phyloP scores from a whole-genome alignment of 2,888 invertebrate genomes.

The Chrysolina haemoptera region DNA sequence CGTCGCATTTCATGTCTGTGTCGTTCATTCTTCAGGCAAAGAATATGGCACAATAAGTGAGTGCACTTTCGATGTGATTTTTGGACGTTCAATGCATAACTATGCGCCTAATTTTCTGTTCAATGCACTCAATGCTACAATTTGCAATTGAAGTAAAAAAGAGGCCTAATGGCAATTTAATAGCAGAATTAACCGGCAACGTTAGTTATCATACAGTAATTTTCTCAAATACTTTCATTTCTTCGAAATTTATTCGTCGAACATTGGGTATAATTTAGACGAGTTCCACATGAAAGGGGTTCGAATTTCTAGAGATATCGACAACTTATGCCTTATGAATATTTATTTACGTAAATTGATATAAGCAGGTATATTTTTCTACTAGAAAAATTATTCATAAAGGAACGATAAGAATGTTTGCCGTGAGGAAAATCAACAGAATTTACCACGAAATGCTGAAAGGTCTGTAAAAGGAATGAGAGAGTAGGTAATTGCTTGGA shows the following conservation, averaged over 20 bases:
- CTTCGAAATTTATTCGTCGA: neutral
- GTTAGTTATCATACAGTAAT: neutral
- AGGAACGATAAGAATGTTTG: neutral
- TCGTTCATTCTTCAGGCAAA: too few species aligned
- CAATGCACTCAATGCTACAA: too few species aligned
- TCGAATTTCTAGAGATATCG: slow-evolving; percentile 20
- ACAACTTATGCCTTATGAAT: slow-evolving; percentile 21
- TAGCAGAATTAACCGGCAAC: neutral
- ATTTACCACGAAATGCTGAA: slow-evolving; percentile 10
- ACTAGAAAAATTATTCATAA: slow-evolving; percentile 17
- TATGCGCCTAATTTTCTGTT: too few species aligned
- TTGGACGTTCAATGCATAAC: too few species aligned
- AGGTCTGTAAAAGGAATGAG: neutral
- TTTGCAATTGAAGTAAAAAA: too few species aligned
- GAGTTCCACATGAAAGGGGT: slow-evolving; percentile 19
- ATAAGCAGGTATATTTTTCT: slow-evolving; percentile 20
- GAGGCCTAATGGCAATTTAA: neutral
- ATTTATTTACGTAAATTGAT: slow-evolving; percentile 22
- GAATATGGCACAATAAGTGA: too few species aligned
- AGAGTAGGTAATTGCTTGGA: neutral
- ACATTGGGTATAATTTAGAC: slow-evolving; percentile 12
- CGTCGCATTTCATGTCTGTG: too few species aligned
- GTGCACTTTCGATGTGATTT: too few species aligned
- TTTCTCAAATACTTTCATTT: neutral
- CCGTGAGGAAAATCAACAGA: neutral